phyloP scores from a whole-genome alignment of 2,888 invertebrate genomes.

The Heliconius erato region DNA sequence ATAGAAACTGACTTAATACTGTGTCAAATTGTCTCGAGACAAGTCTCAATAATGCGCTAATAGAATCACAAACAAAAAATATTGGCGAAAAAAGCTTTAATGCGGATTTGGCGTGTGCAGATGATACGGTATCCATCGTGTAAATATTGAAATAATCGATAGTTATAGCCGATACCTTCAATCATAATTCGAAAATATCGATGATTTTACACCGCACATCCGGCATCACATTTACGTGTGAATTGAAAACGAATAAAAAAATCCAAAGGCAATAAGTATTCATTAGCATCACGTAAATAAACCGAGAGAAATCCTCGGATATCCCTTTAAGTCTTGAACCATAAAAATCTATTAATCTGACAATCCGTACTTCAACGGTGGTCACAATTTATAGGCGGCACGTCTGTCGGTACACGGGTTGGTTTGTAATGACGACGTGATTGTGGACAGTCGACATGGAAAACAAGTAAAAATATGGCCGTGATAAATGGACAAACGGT shows the following conservation, averaged over 20 bases:
- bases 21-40: constrained; percentile 79
- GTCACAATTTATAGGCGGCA: constrained; percentile 81
- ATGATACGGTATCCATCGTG: constrained; percentile 73
- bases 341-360: constrained; percentile 79
- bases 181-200: constrained; percentile 57
- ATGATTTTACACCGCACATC: constrained; percentile 52
- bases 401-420: constrained; percentile 73
- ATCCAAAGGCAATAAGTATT: constrained; percentile 55
- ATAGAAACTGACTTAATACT: constrained; percentile 80
- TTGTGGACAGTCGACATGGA: constrained; percentile 80
- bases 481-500: constrained; percentile 75
- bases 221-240: constrained; percentile 49
- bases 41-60: constrained; percentile 83
- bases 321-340: constrained; percentile 64
- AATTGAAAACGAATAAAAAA: constrained; percentile 54
- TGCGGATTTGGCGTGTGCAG: constrained; percentile 80
- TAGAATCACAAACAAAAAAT: constrained; percentile 79
- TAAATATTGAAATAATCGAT: constrained; percentile 76
- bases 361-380: constrained; percentile 77
- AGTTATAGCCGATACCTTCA: constrained; percentile 59
- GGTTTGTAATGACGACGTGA: constrained; percentile 83
- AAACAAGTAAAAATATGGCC: constrained; percentile 81
- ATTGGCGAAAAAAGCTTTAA: constrained; percentile 71
- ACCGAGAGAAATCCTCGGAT: constrained; percentile 53
- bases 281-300: constrained; percentile 54